Evolutionary conservation across 2,888 invertebrate genomes (phyloP).

Genomic region (Candidula unifasciata): DNA sequence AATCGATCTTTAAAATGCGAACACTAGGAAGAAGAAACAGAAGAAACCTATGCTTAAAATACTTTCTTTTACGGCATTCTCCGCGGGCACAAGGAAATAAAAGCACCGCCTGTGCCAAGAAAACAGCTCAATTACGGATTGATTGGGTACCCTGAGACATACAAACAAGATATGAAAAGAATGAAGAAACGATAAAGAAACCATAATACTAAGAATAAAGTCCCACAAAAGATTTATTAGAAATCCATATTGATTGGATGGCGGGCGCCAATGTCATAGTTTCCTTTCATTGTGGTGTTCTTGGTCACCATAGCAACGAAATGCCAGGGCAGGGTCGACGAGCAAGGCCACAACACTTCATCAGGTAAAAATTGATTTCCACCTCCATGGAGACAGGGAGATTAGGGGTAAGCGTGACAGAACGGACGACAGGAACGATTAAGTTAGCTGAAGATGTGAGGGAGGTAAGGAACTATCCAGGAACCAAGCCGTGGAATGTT

Average conservation of each 20-base stretch:
- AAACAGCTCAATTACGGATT: neutral
- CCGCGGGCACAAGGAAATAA: neutral
- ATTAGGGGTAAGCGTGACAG: constrained; percentile 15
- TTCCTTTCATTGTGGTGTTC: constrained; percentile 49
- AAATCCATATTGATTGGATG: constrained; percentile 48
- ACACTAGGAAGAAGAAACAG: neutral
- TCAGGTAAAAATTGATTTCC: constrained; percentile 42
- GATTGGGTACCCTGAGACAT: neutral
- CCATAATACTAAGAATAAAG: constrained; percentile 28
- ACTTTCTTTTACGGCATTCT: no score
- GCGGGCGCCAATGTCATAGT: constrained; percentile 41
- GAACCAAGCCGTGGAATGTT: no score
- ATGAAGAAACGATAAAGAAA: constrained; percentile 21
- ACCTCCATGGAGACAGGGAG: constrained; percentile 1
- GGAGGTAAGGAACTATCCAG: neutral
- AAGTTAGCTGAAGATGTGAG: neutral
- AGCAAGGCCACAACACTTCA: constrained; percentile 24
- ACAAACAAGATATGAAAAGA: neutral
- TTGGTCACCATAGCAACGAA: constrained; percentile 49
- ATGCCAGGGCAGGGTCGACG: constrained; percentile 16
- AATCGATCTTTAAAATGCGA: no score
- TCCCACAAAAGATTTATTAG: constrained; percentile 50
- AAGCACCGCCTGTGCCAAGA: neutral
- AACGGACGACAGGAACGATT: no score
- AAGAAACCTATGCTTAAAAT: neutral